Evolutionary conservation across 2,888 invertebrate species (phyloP), one percentile per base, ranked within the genome.

Genomic region (Thera britannica): DNA sequence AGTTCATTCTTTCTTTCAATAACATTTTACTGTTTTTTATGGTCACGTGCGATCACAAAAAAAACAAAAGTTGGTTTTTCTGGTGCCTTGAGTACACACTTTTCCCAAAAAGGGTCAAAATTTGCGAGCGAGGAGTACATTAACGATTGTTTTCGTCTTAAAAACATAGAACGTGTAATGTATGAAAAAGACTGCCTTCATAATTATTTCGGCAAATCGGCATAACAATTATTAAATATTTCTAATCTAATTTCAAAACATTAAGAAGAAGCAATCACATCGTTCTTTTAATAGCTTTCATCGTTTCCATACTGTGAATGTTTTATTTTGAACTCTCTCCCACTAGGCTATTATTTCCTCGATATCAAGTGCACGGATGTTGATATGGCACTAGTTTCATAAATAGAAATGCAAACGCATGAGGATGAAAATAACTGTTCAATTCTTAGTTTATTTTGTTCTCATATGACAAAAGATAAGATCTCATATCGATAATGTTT

Each of bases 291-390:
- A 23, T 23, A 57, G 41, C 12, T 36, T 38, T 38, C 52, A 62
- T 56, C 36, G 59, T 59, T 63, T 63, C 23, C 67, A 67, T 56
- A 62, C 6, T 46, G n/a, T 58, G 36, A n/a, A 41, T 62, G 9
- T 56, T 65, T 58, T 65, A 63, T 72, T 65, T 70, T 67, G 67
- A 67, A 64, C 69, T 71, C 67, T 71, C 67, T 70, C 71, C 49
- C 36, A 61, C 66, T 63, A 23, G 63, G 51, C 9, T 56, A 48
- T 61, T 41, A 57, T 58, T 62, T 12, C 38, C 7, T 62, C 11
- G 4, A 52, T 2, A 8, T 35, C 41, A n/a, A 67, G 41, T 55
- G 11, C 3, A 2, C 48, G 51, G 51, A 7, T 12, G 2, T 2
- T 56, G 34, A 8, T 38, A n/a, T 58, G 63, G 52, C 62, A 59